Evolutionary conservation across 2,888 invertebrate species (phyloP), one percentile per base, ranked within the genome.

Genomic region (Machimus rusticus): DNA sequence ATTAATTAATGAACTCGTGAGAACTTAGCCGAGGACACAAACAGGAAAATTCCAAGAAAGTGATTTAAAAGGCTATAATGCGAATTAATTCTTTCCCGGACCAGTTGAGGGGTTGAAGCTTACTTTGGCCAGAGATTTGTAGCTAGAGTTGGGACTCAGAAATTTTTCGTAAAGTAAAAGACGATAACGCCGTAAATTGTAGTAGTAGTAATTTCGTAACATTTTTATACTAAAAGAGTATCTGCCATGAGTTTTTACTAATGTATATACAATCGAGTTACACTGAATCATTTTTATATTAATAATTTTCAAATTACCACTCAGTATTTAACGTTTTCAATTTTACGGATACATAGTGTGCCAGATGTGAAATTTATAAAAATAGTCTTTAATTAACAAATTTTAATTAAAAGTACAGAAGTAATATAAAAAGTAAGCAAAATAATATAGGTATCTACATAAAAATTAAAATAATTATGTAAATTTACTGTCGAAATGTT

Each of bases 1-100:
- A 78, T 39, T 78, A 78, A 78, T 78, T 39, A 78, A 78, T 78
- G 78, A 78, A 78, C 78, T 78, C 43, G 39, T n/a, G 43, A 78
- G 43, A 66, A 23, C 66, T 23, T 66, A 23, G 23, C 66, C 12
- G 28, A 23, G 28, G 66, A 14, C 66, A 66, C 19, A 66, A 66
- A 28, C 66, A 66, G 66, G 66, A 28, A 66, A 66, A 66, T 66
- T 66, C 66, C 28, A 66, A 28, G 28, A 66, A 66, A 66, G 66
- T 66, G 66, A 66, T 66, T 66, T 66, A 66, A 66, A 66, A 66
- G 66, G 14, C 28, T 66, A 66, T 66, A 28, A 66, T 66, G 23
- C 28, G 28, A 66, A 66, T 66, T 12, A 51, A 66, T 66, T 28
- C 66, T 12, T 28, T 66, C 66, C 66, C 23, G 66, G 23, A 19